Base-by-base conservation (phyloP, 2,888 invertebrate species). In the Crossocerus cetratus region DNA sequence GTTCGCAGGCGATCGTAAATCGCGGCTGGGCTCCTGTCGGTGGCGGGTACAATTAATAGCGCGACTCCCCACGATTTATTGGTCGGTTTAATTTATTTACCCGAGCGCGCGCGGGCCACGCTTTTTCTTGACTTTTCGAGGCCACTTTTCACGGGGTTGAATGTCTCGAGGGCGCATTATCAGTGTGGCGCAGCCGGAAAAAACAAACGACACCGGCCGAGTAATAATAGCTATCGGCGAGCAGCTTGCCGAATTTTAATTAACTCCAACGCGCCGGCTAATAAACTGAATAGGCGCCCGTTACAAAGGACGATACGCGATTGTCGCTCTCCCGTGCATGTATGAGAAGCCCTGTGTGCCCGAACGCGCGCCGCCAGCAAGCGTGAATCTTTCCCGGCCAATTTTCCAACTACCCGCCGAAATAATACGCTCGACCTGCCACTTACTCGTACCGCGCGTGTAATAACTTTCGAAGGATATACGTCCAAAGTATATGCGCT, bases 31-130 rank as follows among this genome's bases (percentile, higher is more conserved):
- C 56, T n/a, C 62, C 57, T 49, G 66, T 72, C 63, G 49, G 43
- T 23, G 58, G 57, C 53, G 16, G 32, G 57, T n/a, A 70, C 71
- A 76, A 81, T 81, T 81, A 81, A 78, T 73, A 69, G 70, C 57
- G 21, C 56, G 49, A 67, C 60, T 61, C 53, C 32, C 23, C 49
- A 69, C 54, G 68, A 78, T 78, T 81, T 78, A 81, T 76, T 61
- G 67, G 32, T 65, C 63, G 63, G 69, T 69, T 62, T 78, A 78
- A 81, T 81, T 78, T 74, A 73, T 76, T 70, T 62, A 64, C 65
- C 55, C 20, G 45, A 60, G 55, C 67, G 60, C 66, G 42, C 71
- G 63, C 70, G 65, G 74, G 65, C 63, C 21, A 32, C 20, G 23
- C 72, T 53, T 70, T 72, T 69, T 11, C 32, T 32, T 32, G 32